These are phyloP conservation scores for Heliconius ismenius DNA, from an alignment of 2,888 invertebrate genomes.

Conservation along the genomic window DNA sequence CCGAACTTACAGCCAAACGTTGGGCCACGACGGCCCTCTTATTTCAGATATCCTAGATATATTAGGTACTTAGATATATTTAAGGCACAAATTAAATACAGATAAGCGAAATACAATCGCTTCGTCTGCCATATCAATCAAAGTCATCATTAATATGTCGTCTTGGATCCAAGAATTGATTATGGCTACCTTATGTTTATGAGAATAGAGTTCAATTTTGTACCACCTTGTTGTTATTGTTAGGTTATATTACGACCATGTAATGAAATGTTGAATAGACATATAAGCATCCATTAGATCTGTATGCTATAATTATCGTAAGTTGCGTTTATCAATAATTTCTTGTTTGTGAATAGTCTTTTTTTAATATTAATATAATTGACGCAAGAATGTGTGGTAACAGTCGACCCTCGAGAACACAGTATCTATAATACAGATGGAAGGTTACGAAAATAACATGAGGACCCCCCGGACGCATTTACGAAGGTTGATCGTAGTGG, in stretches of 20 bases:
- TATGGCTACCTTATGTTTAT: neutral
- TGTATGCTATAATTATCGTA: neutral
- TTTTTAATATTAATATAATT: too few relatives aligned
- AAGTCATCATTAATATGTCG: constrained; percentile 33
- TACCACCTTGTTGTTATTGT: neutral
- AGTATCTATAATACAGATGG: too few relatives aligned
- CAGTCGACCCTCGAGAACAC: too few relatives aligned
- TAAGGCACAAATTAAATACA: constrained; percentile 21
- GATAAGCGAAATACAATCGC: constrained; percentile 34
- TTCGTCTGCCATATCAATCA: constrained; percentile 36
- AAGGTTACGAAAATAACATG: too few relatives aligned
- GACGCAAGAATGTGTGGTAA: too few relatives aligned
- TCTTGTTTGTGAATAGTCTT: neutral
- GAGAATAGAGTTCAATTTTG: neutral
- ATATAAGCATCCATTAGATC: neutral
- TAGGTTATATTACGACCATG: neutral
- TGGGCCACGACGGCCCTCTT: neutral
- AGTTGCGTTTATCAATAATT: neutral
- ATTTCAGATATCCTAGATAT: neutral
- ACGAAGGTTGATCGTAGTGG: too few relatives aligned
- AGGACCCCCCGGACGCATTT: too few relatives aligned
- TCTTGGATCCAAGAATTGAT: constrained; percentile 25
- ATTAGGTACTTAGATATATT: neutral
- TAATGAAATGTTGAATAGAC: constrained; percentile 3
- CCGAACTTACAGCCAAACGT: neutral